These are phyloP conservation scores for Falco punctatus DNA, from an alignment of 2,113 vertebrate genomes.

Conservation along the genomic window DNA sequence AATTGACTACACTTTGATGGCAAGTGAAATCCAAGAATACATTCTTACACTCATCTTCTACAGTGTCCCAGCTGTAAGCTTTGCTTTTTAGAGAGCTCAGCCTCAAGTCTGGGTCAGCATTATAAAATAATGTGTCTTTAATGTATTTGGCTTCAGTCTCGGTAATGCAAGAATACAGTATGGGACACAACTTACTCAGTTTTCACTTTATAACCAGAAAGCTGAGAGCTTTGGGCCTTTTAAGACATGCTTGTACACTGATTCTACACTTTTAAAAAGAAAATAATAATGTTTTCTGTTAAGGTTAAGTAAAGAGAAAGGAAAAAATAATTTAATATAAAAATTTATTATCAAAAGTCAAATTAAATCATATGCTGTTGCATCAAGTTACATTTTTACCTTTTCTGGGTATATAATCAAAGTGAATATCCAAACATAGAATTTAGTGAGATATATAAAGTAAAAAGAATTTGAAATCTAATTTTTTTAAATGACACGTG, in stretches of 20 bases:
- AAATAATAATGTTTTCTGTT: neutral
- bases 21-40: neutral
- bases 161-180: neutral
- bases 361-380: neutral
- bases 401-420: neutral
- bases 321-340: neutral
- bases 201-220: neutral
- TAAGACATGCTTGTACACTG: neutral
- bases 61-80: neutral
- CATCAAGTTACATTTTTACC: neutral
- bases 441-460: neutral
- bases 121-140: neutral
- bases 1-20: neutral
- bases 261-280: neutral
- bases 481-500: neutral
- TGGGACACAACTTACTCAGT: neutral
- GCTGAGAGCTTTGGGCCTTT: neutral
- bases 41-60: neutral
- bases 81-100: neutral
- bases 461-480: neutral
- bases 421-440: neutral
- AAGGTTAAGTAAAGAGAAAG: neutral
- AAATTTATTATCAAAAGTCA: neutral
- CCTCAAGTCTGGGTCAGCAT: neutral
- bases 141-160: neutral